Evolutionary conservation across 2,113 vertebrate species (phyloP), one percentile per base, ranked within the genome.

Genomic region (Siniperca chuatsi): DNA sequence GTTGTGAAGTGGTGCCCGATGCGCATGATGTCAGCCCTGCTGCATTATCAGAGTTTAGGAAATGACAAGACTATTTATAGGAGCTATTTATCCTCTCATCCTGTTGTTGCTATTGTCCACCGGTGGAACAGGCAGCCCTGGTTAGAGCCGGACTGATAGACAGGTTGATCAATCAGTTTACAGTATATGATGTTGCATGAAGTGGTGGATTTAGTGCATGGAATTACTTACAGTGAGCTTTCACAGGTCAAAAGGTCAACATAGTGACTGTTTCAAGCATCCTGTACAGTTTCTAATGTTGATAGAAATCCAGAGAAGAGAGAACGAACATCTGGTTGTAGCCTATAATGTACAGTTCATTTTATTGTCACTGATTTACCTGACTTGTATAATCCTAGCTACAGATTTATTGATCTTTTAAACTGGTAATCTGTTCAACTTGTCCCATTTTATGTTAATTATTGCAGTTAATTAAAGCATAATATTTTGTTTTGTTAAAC

Each of bases 41-140:
- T 52, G 81, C 82, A 78, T 95, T 89, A 90, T 91, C 90, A 84
- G 82, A 75, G 79, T 86, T 92, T 87, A 87, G 84, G 82, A 94
- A 92, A 94, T 93, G 82, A 93, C 91, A 55, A 50, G 88, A 85
- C 86, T 92, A 93, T 94, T 94, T 91, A 91, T 90, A 89, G 90
- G 66, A 82, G 85, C 79, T 92, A 74, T 91, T 92, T 88, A 93
- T 92, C 86, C 86, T 90, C 88, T 94, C 85, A 89, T 90, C 79
- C 71, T 78, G 67, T 83, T 82, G 78, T 90, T 75, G 18, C 79
- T 44, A 25, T 79, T 87, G 82, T 85, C 68, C 75, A 50, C 4
- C 23, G 75, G 46, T 78, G 57, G 55, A 72, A 64, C 13, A 1
- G 68, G 37, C 29, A 25, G 40, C 48, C 50, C 23, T 79, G 81